Evolutionary conservation across 2,888 invertebrate genomes (phyloP), one percentile per base, ranked within the genome.

Genomic region (Drosophila macrospina): DNA sequence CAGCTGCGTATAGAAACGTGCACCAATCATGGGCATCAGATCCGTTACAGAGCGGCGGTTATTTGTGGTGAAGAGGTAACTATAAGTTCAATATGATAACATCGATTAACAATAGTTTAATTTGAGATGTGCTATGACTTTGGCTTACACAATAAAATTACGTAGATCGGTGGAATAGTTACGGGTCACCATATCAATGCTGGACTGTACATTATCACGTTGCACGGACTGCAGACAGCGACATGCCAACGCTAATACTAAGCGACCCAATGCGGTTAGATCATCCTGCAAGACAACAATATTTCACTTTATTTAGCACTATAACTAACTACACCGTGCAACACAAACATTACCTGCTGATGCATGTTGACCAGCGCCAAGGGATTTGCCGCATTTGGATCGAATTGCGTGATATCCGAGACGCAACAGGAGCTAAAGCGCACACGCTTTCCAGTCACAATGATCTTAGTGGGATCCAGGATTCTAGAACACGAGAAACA

Each of bases 21-120:
- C 98, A 44, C 97, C 99, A 85, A 99, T 99, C 98, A 99, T 98
- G 28, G 99, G 99, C 99, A 99, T 99, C 87, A 99, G 94, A 93
- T 99, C 99, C 74, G 97, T 97, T 68, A 99, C 96, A 86, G 95
- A 96, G 89, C 96, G 95, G 80, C 96, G 94, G 61, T 93, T 91
- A 82, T 94, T 93, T 45, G 93, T 91, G 66, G 94, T 94, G 88
- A 97, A 93, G 90, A 97, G 93, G 92, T 96, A 97, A 92, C 96
- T 97, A 79, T 8, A 6, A 90, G 36, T n/a, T 5, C 1, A 36
- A 24, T 10, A 13, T 1, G 5, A 11, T 0, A 32, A 4, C 0
- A 8, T 1, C 28, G 2, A 13, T 41, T 7, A n/a, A 28, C 10
- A 34, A 24, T 6, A 8, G n/a, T 15, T 4, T 6, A 5, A 6